Percentiles rank a stretch among this genome's conserved stretches.
phyloP scores from a whole-genome alignment of 1,140 invertebrate species.

The Dufourea novaeangliae region DNA sequence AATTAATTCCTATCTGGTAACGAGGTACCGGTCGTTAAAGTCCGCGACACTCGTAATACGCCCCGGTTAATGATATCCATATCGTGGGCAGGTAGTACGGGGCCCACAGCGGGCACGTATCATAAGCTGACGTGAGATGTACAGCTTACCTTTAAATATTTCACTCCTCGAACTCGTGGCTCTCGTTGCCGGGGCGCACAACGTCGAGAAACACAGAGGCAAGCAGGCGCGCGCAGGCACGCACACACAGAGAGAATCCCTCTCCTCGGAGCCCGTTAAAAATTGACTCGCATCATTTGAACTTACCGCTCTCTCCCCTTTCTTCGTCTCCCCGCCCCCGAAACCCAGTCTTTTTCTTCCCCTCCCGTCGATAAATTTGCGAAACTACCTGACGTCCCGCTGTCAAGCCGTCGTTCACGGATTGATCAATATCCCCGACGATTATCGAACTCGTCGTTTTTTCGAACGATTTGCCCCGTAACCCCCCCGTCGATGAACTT shows the following conservation, averaged over 20 bases:
- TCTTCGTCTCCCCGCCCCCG: too few relatives aligned
- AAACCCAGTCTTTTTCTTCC: neutral
- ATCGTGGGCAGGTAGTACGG: slow-evolving; percentile 34
- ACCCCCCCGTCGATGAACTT: slow-evolving; percentile 12
- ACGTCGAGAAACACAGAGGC: too few relatives aligned
- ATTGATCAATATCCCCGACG: slow-evolving; percentile 17
- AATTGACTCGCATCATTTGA: slow-evolving; percentile 42
- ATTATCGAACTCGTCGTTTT: slow-evolving; percentile 8
- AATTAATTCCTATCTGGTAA: slow-evolving; percentile 67
- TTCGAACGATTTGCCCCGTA: neutral
- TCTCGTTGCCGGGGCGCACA: too few relatives aligned
- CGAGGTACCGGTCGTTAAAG: slow-evolving; percentile 64
- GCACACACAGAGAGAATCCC: neutral
- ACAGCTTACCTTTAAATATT: slow-evolving; percentile 59
- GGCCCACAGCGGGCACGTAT: slow-evolving; percentile 36
- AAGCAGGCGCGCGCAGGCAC: neutral
- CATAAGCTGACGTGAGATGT: slow-evolving; percentile 62
- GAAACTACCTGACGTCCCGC: neutral
- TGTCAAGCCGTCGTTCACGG: slow-evolving; percentile 1
- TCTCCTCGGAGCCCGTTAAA: slow-evolving; percentile 35
- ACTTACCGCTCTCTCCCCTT: neutral
- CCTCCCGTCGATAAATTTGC: neutral
- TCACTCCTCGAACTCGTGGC: slow-evolving; percentile 43
- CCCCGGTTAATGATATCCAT: slow-evolving; percentile 64
- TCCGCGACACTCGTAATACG: slow-evolving; percentile 65